phyloP scores from a whole-genome alignment of 2,888 invertebrate species.

The Tipula helvola region DNA sequence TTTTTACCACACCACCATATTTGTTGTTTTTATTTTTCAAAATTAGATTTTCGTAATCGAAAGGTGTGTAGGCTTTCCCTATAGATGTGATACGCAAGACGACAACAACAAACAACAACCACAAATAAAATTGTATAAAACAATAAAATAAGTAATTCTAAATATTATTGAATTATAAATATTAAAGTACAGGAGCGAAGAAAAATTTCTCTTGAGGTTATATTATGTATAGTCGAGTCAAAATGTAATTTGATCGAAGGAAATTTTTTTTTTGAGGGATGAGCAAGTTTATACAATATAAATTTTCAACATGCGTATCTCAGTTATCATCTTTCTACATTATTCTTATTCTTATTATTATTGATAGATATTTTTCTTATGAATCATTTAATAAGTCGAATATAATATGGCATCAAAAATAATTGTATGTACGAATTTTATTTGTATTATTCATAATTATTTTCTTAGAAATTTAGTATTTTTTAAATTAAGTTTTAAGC shows the following conservation, averaged over 20 bases:
- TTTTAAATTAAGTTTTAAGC: background rate
- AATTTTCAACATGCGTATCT: background rate
- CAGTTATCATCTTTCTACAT: background rate
- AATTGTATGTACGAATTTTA: background rate
- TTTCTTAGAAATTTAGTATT: background rate
- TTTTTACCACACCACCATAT: background rate
- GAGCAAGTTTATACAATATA: background rate
- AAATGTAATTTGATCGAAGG: background rate
- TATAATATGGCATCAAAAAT: background rate
- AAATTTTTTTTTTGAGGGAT: background rate
- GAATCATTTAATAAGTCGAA: background rate
- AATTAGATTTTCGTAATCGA: background rate
- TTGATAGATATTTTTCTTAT: background rate
- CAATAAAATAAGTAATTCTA: background rate
- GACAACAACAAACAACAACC: background rate
- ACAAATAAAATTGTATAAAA: background rate
- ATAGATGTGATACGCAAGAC: background rate
- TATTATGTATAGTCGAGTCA: background rate
- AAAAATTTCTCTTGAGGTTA: background rate
- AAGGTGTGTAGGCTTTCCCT: background rate
- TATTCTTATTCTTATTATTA: background rate
- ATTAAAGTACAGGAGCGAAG: background rate
- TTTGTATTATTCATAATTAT: background rate
- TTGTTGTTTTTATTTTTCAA: background rate
- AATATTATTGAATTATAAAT: conserved; percentile 4